Conservation (phyloP, 2,797 vertebrate species). For the Takifugu ocellatus region DNA sequence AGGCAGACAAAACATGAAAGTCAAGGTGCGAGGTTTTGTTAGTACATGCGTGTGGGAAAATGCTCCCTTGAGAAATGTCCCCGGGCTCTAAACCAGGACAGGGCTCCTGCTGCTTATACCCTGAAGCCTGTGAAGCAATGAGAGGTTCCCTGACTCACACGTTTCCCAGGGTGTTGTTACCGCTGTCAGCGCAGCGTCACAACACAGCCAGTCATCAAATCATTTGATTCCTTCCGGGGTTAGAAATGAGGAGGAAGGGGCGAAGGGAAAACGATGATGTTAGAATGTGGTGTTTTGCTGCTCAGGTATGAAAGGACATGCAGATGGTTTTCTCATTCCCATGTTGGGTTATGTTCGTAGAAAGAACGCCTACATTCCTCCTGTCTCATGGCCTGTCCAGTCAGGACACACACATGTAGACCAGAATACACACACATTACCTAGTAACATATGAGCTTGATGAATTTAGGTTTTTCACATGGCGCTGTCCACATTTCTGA, state of each 20-base stretch:
- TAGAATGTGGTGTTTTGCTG: conserved; percentile 50
- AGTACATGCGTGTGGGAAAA: conserved; percentile 35
- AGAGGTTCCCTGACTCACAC: conserved; percentile 21
- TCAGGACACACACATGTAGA: conserved; percentile 29
- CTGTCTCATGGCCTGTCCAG: conserved; percentile 48
- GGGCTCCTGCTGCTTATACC: conserved; percentile 24
- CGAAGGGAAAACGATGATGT: conserved; percentile 34
- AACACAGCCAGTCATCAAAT: neutral
- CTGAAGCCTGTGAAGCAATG: conserved; percentile 29
- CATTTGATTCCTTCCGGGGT: too few relatives aligned
- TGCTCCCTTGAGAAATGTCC: conserved; percentile 59
- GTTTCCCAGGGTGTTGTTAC: conserved; percentile 16
- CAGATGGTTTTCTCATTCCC: conserved; percentile 65
- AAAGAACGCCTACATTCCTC: conserved; percentile 50
- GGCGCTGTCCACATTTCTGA: neutral
- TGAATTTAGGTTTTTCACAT: conserved; percentile 18
- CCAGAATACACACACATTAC: conserved; percentile 40
- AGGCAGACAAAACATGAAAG: conserved; percentile 58
- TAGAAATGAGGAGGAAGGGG: conserved; percentile 12
- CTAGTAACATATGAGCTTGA: conserved; percentile 34
- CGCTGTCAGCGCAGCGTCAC: conserved; percentile 11
- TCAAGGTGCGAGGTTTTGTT: conserved; percentile 34
- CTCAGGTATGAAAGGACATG: conserved; percentile 39
- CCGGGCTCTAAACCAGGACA: conserved; percentile 39
- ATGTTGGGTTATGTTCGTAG: conserved; percentile 52